A percentile compares a stretch with the other conserved stretches of the same genome.
phyloP scores from a whole-genome alignment of 2,113 vertebrate species.

The Barbus barbus region DNA sequence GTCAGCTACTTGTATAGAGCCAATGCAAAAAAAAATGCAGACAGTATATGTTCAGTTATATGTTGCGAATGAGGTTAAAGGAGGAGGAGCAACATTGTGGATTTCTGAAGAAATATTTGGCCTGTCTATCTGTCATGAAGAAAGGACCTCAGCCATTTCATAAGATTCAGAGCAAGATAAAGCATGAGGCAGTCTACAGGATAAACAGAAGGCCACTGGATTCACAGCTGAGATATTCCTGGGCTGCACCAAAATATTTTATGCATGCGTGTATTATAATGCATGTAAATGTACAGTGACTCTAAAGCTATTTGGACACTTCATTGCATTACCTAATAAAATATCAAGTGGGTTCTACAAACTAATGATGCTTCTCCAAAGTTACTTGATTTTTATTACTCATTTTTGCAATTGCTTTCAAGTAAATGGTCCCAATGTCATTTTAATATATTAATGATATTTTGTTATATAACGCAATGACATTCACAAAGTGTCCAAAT shows the following conservation, averaged over 20 bases:
- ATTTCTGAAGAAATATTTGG: slow-evolving; percentile 9
- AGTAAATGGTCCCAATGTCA: not conserved
- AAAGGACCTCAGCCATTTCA: slow-evolving; percentile 2
- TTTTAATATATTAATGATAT: not conserved
- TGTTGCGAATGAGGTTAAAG: not conserved
- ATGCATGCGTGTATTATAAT: not conserved
- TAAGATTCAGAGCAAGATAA: slow-evolving; percentile 31
- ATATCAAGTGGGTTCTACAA: not conserved
- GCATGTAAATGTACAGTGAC: not conserved
- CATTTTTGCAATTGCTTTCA: not conserved
- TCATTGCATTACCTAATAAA: not conserved
- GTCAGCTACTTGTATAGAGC: not conserved
- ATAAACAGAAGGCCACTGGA: slow-evolving; percentile 38
- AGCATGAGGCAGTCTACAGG: slow-evolving; percentile 1
- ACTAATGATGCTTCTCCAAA: not conserved
- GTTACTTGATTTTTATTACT: not conserved
- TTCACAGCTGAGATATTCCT: not conserved
- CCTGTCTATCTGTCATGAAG: not conserved
- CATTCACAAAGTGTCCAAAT: too few species aligned
- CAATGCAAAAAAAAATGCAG: not conserved
- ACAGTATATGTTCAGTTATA: not conserved
- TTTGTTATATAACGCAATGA: too few species aligned
- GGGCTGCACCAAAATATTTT: not conserved
- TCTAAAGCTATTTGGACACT: not conserved
- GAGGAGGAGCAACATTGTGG: slow-evolving; percentile 20